A percentile compares a stretch with the other conserved stretches of the same genome.
These are phyloP conservation scores for Coptodon bakossiorum DNA, from an alignment of 2,113 vertebrate species.

Conservation along the genomic window DNA sequence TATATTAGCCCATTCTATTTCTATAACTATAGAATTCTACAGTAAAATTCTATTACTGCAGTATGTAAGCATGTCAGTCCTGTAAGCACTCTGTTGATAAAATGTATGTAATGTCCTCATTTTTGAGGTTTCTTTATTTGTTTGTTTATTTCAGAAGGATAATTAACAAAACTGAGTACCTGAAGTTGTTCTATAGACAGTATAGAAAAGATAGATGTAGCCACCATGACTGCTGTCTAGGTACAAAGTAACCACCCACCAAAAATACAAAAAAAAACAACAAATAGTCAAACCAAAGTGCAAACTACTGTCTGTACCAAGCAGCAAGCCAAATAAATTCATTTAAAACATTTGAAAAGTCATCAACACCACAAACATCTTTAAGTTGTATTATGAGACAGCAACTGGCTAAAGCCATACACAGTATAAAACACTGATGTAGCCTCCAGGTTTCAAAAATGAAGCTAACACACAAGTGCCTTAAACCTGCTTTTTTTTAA, in stretches of 20 bases:
- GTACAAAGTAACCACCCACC: background rate
- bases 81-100: background rate
- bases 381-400: background rate
- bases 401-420: background rate
- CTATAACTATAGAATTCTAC: background rate
- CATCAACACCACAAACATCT: background rate
- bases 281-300: background rate
- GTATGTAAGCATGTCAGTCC: background rate
- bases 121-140: background rate
- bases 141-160: background rate
- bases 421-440: background rate
- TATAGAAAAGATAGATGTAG: background rate
- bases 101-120: background rate
- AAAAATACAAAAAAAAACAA: background rate
- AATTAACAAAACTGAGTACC: background rate
- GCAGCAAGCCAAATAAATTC: background rate
- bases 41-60: background rate
- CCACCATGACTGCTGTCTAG: background rate
- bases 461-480: background rate
- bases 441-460: background rate
- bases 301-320: background rate
- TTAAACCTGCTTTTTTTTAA: background rate
- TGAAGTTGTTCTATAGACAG: accelerated
- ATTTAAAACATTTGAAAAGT: background rate
- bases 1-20: background rate